These are phyloP conservation scores for Drosophila ogumai DNA, from an alignment of 1,140 invertebrate species.

Conservation along the genomic window DNA sequence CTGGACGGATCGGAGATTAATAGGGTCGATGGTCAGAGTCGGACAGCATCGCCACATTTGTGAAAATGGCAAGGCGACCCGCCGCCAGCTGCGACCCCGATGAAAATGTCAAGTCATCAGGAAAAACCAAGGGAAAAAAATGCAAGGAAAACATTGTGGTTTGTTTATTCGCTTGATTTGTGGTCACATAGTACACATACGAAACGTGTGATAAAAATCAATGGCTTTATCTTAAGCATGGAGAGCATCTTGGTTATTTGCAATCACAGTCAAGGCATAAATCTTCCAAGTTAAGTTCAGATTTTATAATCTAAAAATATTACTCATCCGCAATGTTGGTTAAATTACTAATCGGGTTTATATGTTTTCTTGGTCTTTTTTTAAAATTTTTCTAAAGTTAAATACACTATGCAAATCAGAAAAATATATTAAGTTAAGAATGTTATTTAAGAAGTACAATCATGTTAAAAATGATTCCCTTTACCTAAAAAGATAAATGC, in stretches of 20 bases:
- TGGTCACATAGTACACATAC: slow-evolving; percentile 11
- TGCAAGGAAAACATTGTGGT: slow-evolving; percentile 25
- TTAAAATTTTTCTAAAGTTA: too few species aligned
- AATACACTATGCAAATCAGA: too few species aligned
- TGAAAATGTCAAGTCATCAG: slow-evolving; percentile 49
- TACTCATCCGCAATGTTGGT: neutral
- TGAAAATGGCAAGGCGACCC: slow-evolving; percentile 33
- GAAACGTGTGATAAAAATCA: slow-evolving; percentile 17
- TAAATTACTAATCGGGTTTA: too few species aligned
- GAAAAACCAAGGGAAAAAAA: slow-evolving; percentile 2
- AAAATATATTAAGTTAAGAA: too few species aligned
- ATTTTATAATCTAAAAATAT: neutral
- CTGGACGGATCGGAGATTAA: slow-evolving; percentile 28
- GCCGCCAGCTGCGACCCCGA: slow-evolving; percentile 35
- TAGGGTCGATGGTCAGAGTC: slow-evolving; percentile 47
- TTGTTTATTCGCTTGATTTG: slow-evolving; percentile 35
- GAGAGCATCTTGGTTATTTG: neutral
- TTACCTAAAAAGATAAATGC: neutral
- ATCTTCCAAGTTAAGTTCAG: neutral
- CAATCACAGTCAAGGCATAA: neutral
- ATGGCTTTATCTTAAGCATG: slow-evolving; percentile 6
- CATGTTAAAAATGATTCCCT: neutral
- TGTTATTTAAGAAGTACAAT: too few species aligned
- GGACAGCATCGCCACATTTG: slow-evolving; percentile 26
- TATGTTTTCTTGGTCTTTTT: too few species aligned